phyloP scores from a whole-genome alignment of 2,113 vertebrate genomes.

The Paramormyrops kingsleyae region DNA sequence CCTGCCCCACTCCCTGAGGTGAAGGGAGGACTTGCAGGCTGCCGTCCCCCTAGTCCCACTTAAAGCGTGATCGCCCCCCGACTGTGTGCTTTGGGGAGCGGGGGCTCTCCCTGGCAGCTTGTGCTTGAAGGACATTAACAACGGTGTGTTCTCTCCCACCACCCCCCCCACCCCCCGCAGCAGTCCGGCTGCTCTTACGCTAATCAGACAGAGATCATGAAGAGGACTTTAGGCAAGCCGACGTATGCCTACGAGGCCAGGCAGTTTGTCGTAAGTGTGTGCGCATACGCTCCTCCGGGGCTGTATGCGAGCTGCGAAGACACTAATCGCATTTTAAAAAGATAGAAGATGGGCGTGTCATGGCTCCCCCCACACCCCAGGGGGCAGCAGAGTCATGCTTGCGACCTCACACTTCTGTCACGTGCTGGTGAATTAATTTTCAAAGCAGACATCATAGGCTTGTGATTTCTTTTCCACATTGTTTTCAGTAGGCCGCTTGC shows the following conservation, averaged over 20 bases:
- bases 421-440: not conserved
- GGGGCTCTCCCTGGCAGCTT: not conserved
- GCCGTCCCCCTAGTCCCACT: not conserved
- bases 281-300: constrained; percentile 30
- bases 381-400: constrained; percentile 6
- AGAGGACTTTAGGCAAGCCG: constrained; percentile 93
- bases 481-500: not conserved
- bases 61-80: not conserved
- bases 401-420: constrained; percentile 6
- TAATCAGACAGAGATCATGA: constrained; percentile 95
- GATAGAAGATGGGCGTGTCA: not conserved
- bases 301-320: constrained; percentile 41
- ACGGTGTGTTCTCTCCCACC: constrained; percentile 71
- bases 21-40: not conserved
- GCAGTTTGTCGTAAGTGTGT: constrained; percentile 91
- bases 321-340: constrained; percentile 62
- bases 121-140: constrained; percentile 45
- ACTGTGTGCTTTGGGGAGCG: not conserved
- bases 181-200: constrained; percentile 80
- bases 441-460: constrained; percentile 1
- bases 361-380: not conserved
- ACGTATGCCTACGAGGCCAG: constrained; percentile 95
- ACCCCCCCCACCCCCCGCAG: constrained; percentile 53
- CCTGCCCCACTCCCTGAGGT: not conserved
- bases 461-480: not conserved